Evolutionary conservation across 2,888 invertebrate species (phyloP).

Genomic region (Subacronicta megacephala): DNA sequence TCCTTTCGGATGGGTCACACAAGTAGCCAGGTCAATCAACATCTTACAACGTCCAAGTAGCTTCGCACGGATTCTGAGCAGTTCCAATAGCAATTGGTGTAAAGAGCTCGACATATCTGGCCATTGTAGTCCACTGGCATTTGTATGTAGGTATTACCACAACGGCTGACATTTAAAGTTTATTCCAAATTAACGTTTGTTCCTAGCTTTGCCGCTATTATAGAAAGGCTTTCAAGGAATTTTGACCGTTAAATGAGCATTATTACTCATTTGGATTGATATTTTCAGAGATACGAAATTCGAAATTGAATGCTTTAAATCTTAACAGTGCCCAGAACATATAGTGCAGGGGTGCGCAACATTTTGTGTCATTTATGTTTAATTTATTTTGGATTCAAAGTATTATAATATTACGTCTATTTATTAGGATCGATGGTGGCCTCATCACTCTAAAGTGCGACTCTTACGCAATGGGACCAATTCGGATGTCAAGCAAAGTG

Average conservation of each 20-base stretch:
- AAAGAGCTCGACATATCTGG: conserved; percentile 52
- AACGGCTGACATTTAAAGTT: conserved; percentile 61
- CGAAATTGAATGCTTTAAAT: background rate
- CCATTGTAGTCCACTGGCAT: conserved; percentile 58
- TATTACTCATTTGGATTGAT: conserved; percentile 29
- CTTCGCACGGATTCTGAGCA: conserved; percentile 20
- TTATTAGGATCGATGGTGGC: no score
- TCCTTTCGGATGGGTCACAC: no score
- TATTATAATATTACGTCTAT: no score
- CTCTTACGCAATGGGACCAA: no score
- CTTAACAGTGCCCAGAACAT: background rate
- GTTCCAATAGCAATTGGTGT: conserved; percentile 47
- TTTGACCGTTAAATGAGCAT: conserved; percentile 24
- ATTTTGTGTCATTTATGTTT: no score
- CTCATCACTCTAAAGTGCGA: no score
- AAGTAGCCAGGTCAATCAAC: background rate
- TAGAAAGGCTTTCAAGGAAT: conserved; percentile 47
- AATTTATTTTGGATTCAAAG: no score
- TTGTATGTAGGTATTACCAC: conserved; percentile 34
- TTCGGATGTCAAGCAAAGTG: no score
- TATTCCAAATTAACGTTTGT: conserved; percentile 50
- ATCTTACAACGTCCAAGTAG: conserved; percentile 20
- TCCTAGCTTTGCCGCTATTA: conserved; percentile 25
- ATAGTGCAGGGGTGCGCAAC: background rate
- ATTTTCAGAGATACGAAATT: conserved; percentile 16